A percentile compares a stretch with the other conserved stretches of the same genome.
Evolutionary conservation across 2,113 vertebrate species (phyloP).

Genomic region (Megalops atlanticus): DNA sequence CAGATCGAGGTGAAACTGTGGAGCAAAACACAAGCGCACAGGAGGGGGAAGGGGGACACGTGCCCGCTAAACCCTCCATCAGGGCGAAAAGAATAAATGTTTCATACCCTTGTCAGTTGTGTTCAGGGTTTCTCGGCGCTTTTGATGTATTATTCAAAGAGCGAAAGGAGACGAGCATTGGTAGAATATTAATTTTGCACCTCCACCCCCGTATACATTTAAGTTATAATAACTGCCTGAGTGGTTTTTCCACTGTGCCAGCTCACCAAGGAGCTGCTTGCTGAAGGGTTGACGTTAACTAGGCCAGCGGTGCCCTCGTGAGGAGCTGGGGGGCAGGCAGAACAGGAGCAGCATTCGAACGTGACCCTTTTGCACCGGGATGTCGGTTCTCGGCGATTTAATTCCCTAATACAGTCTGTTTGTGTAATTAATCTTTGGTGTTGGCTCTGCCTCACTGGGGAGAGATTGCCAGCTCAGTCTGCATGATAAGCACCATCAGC

Average conservation of each 20-base stretch:
- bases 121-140: not conserved
- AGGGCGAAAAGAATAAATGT: not conserved
- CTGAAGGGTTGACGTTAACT: not conserved
- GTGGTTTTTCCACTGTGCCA: not conserved
- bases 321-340: not conserved
- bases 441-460: not conserved
- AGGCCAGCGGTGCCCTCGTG: not conserved
- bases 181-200: not conserved
- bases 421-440: not conserved
- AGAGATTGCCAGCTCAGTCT: not conserved
- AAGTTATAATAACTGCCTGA: not conserved
- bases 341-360: not conserved
- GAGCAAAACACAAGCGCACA: too few relatives aligned
- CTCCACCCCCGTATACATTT: not conserved
- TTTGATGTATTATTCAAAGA: not conserved
- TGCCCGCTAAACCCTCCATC: not conserved
- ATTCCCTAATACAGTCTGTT: not conserved
- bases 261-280: not conserved
- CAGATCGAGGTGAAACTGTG: not conserved
- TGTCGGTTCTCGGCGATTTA: not conserved
- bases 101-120: not conserved
- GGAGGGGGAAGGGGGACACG: not conserved
- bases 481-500: conserved; percentile 3
- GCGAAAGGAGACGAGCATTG: not conserved
- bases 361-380: conserved; percentile 2